phyloP scores from a whole-genome alignment of 1,140 invertebrate genomes.

The Cyrtorhinus lividipennis region DNA sequence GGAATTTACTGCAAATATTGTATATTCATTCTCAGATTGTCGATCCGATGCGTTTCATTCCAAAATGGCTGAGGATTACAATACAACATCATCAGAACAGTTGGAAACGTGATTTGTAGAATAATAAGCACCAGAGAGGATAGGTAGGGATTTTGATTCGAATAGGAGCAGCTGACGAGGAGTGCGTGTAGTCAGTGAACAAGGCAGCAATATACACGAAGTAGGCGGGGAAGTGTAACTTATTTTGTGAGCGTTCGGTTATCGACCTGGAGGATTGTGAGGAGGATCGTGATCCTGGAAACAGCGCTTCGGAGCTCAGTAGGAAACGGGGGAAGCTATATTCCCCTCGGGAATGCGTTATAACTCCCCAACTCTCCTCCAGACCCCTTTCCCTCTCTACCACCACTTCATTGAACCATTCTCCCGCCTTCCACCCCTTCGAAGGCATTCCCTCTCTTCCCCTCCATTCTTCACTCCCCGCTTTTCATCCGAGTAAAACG shows the following conservation, averaged over 20 bases:
- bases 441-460: background rate
- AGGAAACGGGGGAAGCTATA: background rate
- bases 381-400: background rate
- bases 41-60: no score
- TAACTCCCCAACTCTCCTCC: background rate
- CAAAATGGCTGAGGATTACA: no score
- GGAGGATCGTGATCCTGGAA: background rate
- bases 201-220: background rate
- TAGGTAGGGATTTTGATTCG: no score
- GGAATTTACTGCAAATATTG: no score
- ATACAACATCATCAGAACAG: no score
- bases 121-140: no score
- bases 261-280: slow-evolving; percentile 6
- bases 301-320: background rate
- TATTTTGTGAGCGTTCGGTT: background rate
- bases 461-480: no score
- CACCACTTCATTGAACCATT: background rate
- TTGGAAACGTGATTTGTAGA: no score
- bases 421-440: background rate
- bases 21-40: no score
- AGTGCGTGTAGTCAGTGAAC: background rate
- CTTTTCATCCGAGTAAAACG: background rate
- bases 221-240: background rate
- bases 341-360: background rate
- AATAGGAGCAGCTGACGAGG: background rate